Base-by-base conservation (phyloP, 1,140 invertebrate species). In the Hycleus phaleratus region DNA sequence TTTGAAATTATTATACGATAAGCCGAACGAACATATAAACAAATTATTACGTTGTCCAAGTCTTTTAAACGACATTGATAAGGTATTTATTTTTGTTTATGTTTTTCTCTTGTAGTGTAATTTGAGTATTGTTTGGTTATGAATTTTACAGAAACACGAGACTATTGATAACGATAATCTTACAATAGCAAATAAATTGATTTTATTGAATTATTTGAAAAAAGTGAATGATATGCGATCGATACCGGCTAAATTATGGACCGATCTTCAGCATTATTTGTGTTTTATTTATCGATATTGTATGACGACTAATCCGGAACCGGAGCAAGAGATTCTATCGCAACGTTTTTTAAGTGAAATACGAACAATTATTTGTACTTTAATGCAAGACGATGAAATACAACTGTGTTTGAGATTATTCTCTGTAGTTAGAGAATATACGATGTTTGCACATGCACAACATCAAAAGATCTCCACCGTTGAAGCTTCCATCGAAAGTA, bases 231-330 rank as follows among this genome's bases (percentile, higher is more conserved):
- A 66, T 18, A 62, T 61, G 49, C 55, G 61, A 40, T 64, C 69
- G 8, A 43, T 58, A 50, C 52, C 56, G 26, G 55, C 64, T 25
- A 59, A 66, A 46, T 49, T 62, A 5, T 71, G 69, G 69, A 62
- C 65, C 40, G 68, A 64, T 50, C 56, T 71, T 24, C 66, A 69
- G 9, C 69, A 71, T 64, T 70, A 67, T 49, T 55, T 70, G 46
- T 64, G 65, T 63, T 71, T 65, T 62, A 50, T 65, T 25, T 71
- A 71, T 62, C 58, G 69, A 46, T 65, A 69, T 51, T 68, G 69
- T 58, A 58, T 65, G 40, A 63, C 63, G 26, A 44, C 18, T 18
- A 59, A 58, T 57, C 67, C 67, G 3, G 63, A 67, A 25, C 46
- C 58, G 24, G 56, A 58, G 8, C 45, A 46, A 11, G 61, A 67